Base-by-base conservation (phyloP, 2,797 vertebrate species). In the Delichon dasypus region DNA sequence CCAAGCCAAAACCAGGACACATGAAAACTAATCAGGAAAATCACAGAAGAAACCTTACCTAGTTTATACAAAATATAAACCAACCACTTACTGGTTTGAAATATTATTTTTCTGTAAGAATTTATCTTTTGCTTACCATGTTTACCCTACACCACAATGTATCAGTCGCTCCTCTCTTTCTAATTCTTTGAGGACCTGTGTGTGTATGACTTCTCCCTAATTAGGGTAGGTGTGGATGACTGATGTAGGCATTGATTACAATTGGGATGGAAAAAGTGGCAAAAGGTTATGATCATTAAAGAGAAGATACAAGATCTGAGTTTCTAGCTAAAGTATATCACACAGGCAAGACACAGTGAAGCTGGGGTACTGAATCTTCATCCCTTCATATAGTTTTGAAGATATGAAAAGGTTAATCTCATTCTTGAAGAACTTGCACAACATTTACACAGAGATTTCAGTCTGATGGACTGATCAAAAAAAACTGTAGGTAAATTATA, bases 371-470 rank as follows among this genome's bases (percentile, higher is more conserved):
- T 74, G 34, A 77, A 92, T 64, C 34, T 72, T 9, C 50, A 32
- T 44, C 15, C 89, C 76, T 45, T 71, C 42, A n/a, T 64, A 84
- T 7, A 58, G 19, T 66, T 88, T 34, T 62, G 40, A 92, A 88
- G 62, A 71, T 51, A 88, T 11, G 13, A 91, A 86, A 89, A 79
- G 10, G 30, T 71, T 73, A 79, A 66, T 36, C 32, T 68, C 53
- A 53, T 42, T 93, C 13, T 1, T 60, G 30, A 93, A 79, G 1
- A 12, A 88, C 32, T 76, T 86, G 66, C 27, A 71, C 34, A 72
- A 86, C 79, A 88, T 75, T 89, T 84, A 86, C 75, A 75, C 16
- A 87, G 77, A 88, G 32, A 91, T 72, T 85, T 75, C 73, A 60
- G 16, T 70, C 34, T 64, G 60, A 92, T 8, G 11, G 19, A 51